Base-by-base conservation (phyloP, 1,140 invertebrate species). In the Harlomillsia oculata region DNA sequence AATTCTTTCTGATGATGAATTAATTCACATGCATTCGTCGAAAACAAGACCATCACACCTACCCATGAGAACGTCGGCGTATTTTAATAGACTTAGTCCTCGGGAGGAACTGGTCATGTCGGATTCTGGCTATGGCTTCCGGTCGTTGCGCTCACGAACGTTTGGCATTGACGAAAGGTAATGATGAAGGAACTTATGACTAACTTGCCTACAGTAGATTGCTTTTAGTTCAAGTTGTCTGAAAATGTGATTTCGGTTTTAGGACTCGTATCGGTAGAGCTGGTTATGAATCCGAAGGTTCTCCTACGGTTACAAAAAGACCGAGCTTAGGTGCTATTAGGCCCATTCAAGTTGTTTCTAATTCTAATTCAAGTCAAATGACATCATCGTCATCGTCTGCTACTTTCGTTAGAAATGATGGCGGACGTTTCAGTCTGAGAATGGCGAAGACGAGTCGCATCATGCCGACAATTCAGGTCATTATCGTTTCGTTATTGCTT, bases 381-480 rank as follows among this genome's bases (percentile, higher is more conserved):
- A n/a, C n/a, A n/a, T n/a, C n/a, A n/a, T n/a, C n/a, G n/a, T n/a
- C n/a, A n/a, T n/a, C n/a, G n/a, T n/a, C n/a, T n/a, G n/a, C 53
- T 28, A n/a, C 64, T 73, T 74, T 48, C 16, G 34, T 48, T 4
- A 70, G 82, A 53, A 77, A 73, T 36, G 82, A 84, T 67, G 77
- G 76, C 61, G 81, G 80, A n/a, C 69, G 82, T 61, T 78, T 79
- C 66, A 83, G 81, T 70, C 75, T 82, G 66, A 71, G 80, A 65
- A 67, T 71, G 6, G 63, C 69, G 9, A 72, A 75, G 25, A 43
- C 53, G 8, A 52, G n/a, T n/a, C n/a, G n/a, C 28, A 51, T 41
- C 36, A 26, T n/a, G 25, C 43, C 20, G 29, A 40, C 25, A 9
- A 21, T 29, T 28, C 29, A 29, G 34, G 4, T 32, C 5, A 32